Evolutionary conservation across 2,113 vertebrate genomes (phyloP).

Genomic region (Equus przewalskii): DNA sequence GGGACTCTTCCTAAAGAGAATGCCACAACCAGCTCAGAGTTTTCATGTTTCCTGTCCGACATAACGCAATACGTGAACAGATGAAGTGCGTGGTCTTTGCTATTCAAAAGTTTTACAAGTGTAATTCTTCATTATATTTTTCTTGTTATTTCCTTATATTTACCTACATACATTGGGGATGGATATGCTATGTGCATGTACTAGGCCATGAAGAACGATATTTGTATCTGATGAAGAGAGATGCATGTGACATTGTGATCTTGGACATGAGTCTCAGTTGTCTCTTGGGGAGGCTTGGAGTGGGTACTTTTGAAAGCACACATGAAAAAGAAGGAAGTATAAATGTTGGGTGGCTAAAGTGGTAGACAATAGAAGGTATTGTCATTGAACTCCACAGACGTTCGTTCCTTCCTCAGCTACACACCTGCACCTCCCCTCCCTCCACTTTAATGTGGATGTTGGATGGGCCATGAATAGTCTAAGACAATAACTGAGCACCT

Average conservation of each 20-base stretch:
- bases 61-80: neutral
- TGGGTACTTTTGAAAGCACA: neutral
- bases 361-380: neutral
- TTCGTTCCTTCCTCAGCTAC: neutral
- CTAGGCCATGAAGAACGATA: neutral
- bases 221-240: neutral
- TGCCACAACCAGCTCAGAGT: neutral
- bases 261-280: neutral
- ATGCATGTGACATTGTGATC: neutral
- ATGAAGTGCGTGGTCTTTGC: neutral
- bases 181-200: neutral
- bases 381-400: neutral
- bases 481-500: neutral
- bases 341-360: neutral
- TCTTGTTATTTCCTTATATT: neutral
- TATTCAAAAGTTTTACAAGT: neutral
- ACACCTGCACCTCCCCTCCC: accelerated
- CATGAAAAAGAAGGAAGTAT: neutral
- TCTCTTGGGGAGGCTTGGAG: neutral
- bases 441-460: neutral
- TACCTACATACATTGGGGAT: neutral
- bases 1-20: neutral
- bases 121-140: neutral
- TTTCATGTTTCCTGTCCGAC: neutral
- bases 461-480: neutral